phyloP scores from a whole-genome alignment of 1,140 invertebrate genomes.

The Tetragonula clypearis region DNA sequence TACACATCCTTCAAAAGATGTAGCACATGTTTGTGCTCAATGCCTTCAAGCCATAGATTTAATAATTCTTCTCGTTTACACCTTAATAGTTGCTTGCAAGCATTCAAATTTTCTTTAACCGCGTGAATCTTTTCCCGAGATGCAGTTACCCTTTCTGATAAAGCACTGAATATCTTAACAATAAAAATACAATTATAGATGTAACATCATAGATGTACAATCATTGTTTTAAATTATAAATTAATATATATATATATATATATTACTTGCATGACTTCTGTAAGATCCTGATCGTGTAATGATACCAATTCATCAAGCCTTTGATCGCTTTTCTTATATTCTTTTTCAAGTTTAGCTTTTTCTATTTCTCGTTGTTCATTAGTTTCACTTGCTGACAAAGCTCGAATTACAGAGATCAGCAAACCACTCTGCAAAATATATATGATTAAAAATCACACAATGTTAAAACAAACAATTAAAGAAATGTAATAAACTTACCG shows the following conservation, averaged over 20 bases:
- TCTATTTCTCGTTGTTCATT: constrained; percentile 97
- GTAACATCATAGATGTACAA: not conserved
- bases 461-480: constrained; percentile 17
- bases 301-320: constrained; percentile 94
- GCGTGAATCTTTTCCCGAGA: constrained; percentile 91
- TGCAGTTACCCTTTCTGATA: constrained; percentile 89
- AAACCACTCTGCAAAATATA: constrained; percentile 88
- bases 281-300: constrained; percentile 93
- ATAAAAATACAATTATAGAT: constrained; percentile 23
- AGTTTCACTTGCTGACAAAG: constrained; percentile 94
- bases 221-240: constrained; percentile 3
- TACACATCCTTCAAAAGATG: constrained; percentile 95
- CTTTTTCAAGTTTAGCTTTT: constrained; percentile 95
- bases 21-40: constrained; percentile 95
- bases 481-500: constrained; percentile 82
- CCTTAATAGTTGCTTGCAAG: constrained; percentile 94
- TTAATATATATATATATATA: constrained; percentile 36
- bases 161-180: constrained; percentile 89
- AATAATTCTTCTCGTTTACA: constrained; percentile 96
- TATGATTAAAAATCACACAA: constrained; percentile 40
- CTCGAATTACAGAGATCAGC: constrained; percentile 95
- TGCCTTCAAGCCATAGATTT: constrained; percentile 95
- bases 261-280: constrained; percentile 91
- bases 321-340: constrained; percentile 95
- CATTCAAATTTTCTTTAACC: constrained; percentile 94